phyloP scores from a whole-genome alignment of 1,140 invertebrate species.

The Phocides pigmalion region DNA sequence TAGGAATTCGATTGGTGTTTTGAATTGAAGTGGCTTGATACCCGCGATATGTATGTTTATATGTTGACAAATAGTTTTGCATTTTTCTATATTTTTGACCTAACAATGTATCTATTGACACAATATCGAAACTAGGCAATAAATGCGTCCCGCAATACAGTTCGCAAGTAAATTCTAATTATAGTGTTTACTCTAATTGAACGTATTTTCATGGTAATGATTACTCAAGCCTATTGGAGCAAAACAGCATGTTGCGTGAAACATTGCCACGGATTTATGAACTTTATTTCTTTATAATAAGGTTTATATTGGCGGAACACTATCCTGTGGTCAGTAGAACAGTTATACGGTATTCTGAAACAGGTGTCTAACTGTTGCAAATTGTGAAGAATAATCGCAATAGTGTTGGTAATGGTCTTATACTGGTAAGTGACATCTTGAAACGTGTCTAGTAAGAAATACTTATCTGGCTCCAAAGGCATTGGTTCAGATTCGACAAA shows the following conservation, averaged over 20 bases:
- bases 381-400: constrained; percentile 21
- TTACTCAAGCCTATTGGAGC: constrained; percentile 50
- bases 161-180: constrained; percentile 39
- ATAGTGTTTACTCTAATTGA: constrained; percentile 51
- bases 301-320: constrained; percentile 16
- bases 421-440: constrained; percentile 11
- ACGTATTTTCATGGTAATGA: constrained; percentile 45
- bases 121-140: background rate
- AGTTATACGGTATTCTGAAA: constrained; percentile 51
- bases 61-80: too few relatives aligned
- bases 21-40: too few relatives aligned
- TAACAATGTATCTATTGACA: background rate
- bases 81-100: too few relatives aligned
- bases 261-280: constrained; percentile 30
- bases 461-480: too few relatives aligned
- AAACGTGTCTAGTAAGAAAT: background rate
- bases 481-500: too few relatives aligned
- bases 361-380: constrained; percentile 44
- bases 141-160: constrained; percentile 4
- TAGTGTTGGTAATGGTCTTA: constrained; percentile 15
- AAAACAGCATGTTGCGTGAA: constrained; percentile 24
- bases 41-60: too few relatives aligned
- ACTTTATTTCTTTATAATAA: constrained; percentile 12
- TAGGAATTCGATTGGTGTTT: too few relatives aligned
- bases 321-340: constrained; percentile 48